These are phyloP conservation scores for Bothrops jararaca DNA, from an alignment of 2,113 vertebrate species.

Conservation along the genomic window DNA sequence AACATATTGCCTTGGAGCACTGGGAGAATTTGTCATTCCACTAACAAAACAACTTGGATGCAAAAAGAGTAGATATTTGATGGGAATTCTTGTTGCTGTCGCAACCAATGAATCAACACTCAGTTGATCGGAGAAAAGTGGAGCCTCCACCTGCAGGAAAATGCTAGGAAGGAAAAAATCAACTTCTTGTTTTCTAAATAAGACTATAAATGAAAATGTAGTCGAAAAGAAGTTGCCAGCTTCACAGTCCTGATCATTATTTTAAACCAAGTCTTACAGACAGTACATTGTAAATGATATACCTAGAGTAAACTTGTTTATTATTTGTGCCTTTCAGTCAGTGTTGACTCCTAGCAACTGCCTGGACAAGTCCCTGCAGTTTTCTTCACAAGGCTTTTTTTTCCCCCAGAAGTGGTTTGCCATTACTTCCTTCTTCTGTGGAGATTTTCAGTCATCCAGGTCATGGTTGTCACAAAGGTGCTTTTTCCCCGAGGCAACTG, in stretches of 20 bases:
- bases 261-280: not conserved
- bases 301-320: not conserved
- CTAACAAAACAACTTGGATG: constrained; percentile 11
- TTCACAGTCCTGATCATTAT: not conserved
- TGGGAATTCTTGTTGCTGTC: not conserved
- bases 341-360: not conserved
- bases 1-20: constrained; percentile 12
- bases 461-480: too few relatives aligned
- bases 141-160: not conserved
- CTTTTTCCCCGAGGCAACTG: too few relatives aligned
- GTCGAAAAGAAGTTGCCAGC: not conserved
- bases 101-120: not conserved
- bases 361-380: not conserved
- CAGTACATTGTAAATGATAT: not conserved
- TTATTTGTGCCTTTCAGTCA: not conserved
- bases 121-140: not conserved
- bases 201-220: constrained; percentile 9
- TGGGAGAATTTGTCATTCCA: constrained; percentile 1
- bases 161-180: not conserved
- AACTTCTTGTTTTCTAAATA: not conserved
- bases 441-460: too few relatives aligned
- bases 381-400: not conserved
- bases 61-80: not conserved
- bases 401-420: not conserved
- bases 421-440: not conserved